These are phyloP conservation scores for Liparis tanakae DNA, from an alignment of 2,797 vertebrate species.

Conservation along the genomic window DNA sequence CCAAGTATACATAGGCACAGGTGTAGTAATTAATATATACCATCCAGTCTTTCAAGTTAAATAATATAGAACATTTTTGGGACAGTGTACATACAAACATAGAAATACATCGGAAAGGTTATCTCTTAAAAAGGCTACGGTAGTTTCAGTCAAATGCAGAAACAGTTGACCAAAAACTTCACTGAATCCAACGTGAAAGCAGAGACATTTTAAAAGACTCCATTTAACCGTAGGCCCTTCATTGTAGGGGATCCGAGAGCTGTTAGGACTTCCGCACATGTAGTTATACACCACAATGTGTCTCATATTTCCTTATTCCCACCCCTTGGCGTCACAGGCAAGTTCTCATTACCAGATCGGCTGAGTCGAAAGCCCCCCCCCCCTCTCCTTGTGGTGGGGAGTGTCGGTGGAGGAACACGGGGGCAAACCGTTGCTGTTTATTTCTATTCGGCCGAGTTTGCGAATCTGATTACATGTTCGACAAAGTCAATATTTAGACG, in stretches of 20 bases:
- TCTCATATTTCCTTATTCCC: conserved; percentile 69
- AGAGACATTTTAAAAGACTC: background rate
- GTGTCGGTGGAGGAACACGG: too few species aligned
- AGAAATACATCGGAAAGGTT: conserved; percentile 65
- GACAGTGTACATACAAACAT: too few species aligned
- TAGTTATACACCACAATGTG: conserved; percentile 72
- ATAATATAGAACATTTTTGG: too few species aligned
- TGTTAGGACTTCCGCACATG: conserved; percentile 46
- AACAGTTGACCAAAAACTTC: conserved; percentile 13
- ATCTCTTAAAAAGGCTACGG: conserved; percentile 46
- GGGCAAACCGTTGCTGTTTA: conserved; percentile 83
- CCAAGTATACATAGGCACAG: too few species aligned
- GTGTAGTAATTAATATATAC: too few species aligned
- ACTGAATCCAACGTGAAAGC: conserved; percentile 10
- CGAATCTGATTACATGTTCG: conserved; percentile 87
- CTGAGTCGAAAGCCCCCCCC: conserved; percentile 59
- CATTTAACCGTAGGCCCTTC: background rate
- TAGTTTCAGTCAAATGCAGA: conserved; percentile 21
- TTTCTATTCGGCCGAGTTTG: conserved; percentile 86
- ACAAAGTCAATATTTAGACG: conserved; percentile 88
- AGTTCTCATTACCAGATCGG: conserved; percentile 75
- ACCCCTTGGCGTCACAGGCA: conserved; percentile 65
- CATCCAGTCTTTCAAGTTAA: too few species aligned
- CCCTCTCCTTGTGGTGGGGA: conserved; percentile 79
- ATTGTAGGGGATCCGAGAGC: conserved; percentile 31